Percentiles rank a stretch among this genome's conserved stretches.
Conservation (phyloP, 2,113 vertebrate genomes). For the Smithornis capensis region DNA sequence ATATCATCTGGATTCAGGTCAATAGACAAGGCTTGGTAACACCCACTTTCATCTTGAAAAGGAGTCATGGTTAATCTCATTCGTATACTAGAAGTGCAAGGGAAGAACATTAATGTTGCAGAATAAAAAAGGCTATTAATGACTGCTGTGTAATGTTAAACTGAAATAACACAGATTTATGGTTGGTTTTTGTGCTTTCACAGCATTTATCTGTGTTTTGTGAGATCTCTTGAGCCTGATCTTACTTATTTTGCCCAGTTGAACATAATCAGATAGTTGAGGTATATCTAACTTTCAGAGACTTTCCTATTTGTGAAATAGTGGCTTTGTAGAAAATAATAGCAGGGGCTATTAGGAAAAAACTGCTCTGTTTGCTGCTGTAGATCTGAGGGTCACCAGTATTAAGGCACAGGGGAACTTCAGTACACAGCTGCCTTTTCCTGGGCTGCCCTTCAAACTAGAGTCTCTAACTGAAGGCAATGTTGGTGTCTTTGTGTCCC, state of each 20-base stretch:
- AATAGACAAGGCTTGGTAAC: background rate
- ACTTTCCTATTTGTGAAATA: background rate
- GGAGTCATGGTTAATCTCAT: background rate
- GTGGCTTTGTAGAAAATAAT: background rate
- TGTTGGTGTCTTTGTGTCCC: background rate
- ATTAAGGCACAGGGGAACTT: background rate
- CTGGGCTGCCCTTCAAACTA: background rate
- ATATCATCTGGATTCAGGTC: background rate
- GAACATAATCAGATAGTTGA: background rate
- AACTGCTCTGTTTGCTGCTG: background rate
- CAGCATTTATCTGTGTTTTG: background rate
- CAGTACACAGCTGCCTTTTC: background rate
- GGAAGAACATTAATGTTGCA: background rate
- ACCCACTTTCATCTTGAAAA: background rate
- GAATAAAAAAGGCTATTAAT: background rate
- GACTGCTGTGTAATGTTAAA: background rate
- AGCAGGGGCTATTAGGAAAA: background rate
- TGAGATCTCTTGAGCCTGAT: background rate
- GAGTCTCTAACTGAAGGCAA: background rate
- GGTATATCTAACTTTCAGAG: background rate
- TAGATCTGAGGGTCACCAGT: background rate
- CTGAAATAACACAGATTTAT: background rate
- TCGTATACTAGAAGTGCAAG: background rate
- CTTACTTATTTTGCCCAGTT: background rate
- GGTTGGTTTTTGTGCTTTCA: background rate